Conservation (phyloP, 1,140 invertebrate species). For the Hypothenemus hampei region DNA sequence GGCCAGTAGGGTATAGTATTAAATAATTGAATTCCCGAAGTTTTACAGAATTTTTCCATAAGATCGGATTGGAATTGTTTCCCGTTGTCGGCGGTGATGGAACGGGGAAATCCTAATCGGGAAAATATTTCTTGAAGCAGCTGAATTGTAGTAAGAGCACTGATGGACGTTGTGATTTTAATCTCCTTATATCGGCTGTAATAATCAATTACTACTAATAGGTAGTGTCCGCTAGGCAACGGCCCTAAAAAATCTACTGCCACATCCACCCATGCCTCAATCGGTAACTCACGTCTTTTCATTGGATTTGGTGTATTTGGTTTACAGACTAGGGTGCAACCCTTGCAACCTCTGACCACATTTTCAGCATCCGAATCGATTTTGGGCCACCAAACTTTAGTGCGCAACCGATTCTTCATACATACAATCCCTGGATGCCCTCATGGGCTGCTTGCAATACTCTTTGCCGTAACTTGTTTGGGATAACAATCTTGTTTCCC, state of each 20-base stretch:
- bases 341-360: constrained; percentile 41
- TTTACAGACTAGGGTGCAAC: constrained; percentile 13
- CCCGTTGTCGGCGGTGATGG: constrained; percentile 28
- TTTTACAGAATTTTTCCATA: constrained; percentile 1
- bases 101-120: constrained; percentile 23
- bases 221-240: constrained; percentile 36
- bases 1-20: constrained; percentile 27
- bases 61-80: constrained; percentile 22
- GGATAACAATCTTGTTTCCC: constrained; percentile 11
- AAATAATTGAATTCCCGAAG: neutral
- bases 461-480: constrained; percentile 22
- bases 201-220: constrained; percentile 30
- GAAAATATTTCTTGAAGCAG: constrained; percentile 23
- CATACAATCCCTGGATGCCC: constrained; percentile 51
- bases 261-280: constrained; percentile 39
- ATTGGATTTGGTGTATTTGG: constrained; percentile 18
- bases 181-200: constrained; percentile 18
- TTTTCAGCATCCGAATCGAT: constrained; percentile 49
- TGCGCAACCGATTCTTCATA: constrained; percentile 51
- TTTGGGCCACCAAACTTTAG: constrained; percentile 51
- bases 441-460: constrained; percentile 41
- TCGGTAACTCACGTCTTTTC: constrained; percentile 33
- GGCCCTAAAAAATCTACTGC: constrained; percentile 40
- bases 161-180: constrained; percentile 1
- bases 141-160: neutral